Percentiles rank a stretch among this genome's conserved stretches.
Conservation (phyloP, 2,797 vertebrate genomes). For the Staurois parvus region DNA sequence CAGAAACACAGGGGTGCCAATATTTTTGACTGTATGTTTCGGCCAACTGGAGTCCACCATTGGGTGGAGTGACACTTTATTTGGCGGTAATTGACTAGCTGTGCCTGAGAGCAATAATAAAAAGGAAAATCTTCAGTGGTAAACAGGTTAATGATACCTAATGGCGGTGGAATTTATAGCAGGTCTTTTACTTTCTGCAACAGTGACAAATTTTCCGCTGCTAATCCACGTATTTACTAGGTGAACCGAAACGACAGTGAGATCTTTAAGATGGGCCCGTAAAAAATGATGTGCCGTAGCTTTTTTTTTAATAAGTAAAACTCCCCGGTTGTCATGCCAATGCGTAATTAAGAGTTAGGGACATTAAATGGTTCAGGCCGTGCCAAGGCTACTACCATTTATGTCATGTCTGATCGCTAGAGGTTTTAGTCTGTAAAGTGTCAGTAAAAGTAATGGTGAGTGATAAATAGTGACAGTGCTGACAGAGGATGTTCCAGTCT, state of each 20-base stretch:
- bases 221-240: constrained; percentile 38
- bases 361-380: constrained; percentile 30
- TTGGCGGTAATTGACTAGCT: background rate
- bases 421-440: constrained; percentile 45
- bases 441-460: constrained; percentile 47
- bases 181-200: background rate
- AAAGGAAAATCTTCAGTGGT: background rate
- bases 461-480: constrained; percentile 46
- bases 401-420: constrained; percentile 47
- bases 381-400: constrained; percentile 45
- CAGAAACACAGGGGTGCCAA: too few relatives aligned
- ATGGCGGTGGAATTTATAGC: constrained; percentile 10
- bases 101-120: background rate
- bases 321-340: constrained; percentile 43
- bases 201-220: constrained; percentile 34
- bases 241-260: constrained; percentile 25
- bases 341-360: constrained; percentile 32
- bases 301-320: constrained; percentile 38
- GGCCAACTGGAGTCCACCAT: background rate
- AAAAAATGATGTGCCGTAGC: constrained; percentile 42
- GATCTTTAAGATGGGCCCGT: constrained; percentile 18
- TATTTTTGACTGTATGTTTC: too few relatives aligned
- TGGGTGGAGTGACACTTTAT: background rate
- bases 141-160: constrained; percentile 17
- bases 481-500: constrained; percentile 50